Evolutionary conservation across 2,797 vertebrate species (phyloP).

Genomic region (Tokudaia tokunoshimensis): DNA sequence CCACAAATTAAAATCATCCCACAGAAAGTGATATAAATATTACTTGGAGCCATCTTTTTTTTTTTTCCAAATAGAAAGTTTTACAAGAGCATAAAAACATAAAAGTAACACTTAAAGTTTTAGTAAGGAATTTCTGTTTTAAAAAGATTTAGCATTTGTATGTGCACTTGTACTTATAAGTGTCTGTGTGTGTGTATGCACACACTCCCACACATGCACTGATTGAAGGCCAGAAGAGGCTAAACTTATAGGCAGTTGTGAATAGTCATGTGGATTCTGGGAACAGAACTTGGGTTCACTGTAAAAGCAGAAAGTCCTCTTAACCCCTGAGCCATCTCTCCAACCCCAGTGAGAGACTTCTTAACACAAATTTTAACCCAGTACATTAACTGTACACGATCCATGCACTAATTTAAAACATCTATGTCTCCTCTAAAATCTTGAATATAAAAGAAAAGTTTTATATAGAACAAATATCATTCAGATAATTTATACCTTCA

Average conservation of each 20-base stretch:
- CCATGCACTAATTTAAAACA: neutral
- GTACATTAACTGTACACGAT: neutral
- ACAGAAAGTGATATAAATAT: neutral
- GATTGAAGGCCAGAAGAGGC: neutral
- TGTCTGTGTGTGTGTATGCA: neutral
- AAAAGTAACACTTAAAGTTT: conserved; percentile 11
- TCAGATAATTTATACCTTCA: neutral
- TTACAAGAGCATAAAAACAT: neutral
- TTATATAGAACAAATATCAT: neutral
- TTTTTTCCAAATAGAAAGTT: neutral
- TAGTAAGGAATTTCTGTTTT: neutral
- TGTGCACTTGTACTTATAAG: accelerated
- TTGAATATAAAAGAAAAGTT: neutral
- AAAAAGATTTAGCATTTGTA: neutral
- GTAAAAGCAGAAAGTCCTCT: neutral
- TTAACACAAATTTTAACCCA: neutral
- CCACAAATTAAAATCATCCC: neutral
- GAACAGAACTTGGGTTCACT: neutral
- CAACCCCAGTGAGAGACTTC: neutral
- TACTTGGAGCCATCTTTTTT: neutral
- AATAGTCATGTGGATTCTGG: neutral
- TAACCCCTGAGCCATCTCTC: neutral
- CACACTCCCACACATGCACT: too few relatives aligned
- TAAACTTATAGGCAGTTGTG: neutral
- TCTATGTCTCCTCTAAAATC: neutral